These are phyloP conservation scores for Stictocephala bisonia DNA, from an alignment of 2,888 invertebrate species.

Conservation along the genomic window DNA sequence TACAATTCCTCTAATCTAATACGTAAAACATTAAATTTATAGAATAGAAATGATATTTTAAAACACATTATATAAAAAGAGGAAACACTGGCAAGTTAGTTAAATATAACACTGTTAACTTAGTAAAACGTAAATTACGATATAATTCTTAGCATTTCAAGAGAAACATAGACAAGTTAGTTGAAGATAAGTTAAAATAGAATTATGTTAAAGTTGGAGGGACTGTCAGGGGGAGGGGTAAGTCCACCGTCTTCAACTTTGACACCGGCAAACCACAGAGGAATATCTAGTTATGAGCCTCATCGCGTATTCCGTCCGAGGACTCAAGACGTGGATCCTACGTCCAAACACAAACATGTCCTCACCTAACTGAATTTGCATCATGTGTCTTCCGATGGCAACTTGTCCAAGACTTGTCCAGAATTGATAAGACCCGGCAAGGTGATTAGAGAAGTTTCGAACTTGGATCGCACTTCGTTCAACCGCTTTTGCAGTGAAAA, in stretches of 20 bases:
- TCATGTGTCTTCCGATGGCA: slow-evolving; percentile 16
- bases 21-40: too few relatives aligned
- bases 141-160: too few relatives aligned
- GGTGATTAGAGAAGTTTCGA: too few relatives aligned
- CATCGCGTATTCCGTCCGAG: slow-evolving; percentile 46
- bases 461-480: too few relatives aligned
- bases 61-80: too few relatives aligned
- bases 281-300: slow-evolving; percentile 50
- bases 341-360: slow-evolving; percentile 36
- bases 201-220: slow-evolving; percentile 23
- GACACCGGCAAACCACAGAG: slow-evolving; percentile 47
- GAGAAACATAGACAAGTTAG: too few relatives aligned
- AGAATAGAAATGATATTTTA: too few relatives aligned
- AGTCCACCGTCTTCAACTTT: slow-evolving; percentile 49
- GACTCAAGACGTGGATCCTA: slow-evolving; percentile 15
- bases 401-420: not conserved
- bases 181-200: slow-evolving; percentile 35
- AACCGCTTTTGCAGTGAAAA: too few relatives aligned
- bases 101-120: too few relatives aligned
- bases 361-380: slow-evolving; percentile 24
- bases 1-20: too few relatives aligned
- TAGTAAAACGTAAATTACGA: too few relatives aligned
- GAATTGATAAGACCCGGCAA: slow-evolving; percentile 12
- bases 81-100: too few relatives aligned
- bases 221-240: not conserved